Evolutionary conservation across 2,888 invertebrate genomes (phyloP), one percentile per base, ranked within the genome.

Genomic region (Scaptomyza reducta): DNA sequence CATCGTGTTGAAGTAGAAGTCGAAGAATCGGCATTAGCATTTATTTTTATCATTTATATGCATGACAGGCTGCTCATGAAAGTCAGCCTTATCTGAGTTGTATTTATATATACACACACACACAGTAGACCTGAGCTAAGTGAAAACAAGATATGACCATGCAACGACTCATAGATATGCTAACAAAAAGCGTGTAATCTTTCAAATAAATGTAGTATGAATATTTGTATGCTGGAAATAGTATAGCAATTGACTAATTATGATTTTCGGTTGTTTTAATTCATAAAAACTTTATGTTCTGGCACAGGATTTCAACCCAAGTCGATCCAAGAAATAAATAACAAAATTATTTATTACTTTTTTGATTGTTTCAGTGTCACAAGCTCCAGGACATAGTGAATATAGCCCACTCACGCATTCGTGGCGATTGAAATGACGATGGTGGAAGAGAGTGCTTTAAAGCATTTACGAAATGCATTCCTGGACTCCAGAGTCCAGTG

Each of bases 1-100:
- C 25, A 41, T 25, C 13, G 42, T 47, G 33, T 33, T 38, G 40
- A 38, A 47, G 51, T 40, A 22, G 55, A 50, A 59, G 47, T 46
- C 49, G 46, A 56, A 55, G 40, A 55, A 29, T 53, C 57, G 58
- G 62, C 87, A 84, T 88, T 84, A 87, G 79, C 75, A 87, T 83
- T 70, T 78, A 85, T 87, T 88, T 83, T 75, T 85, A 83, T 88
- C 83, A 83, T 83, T 83, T 83, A 85, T 88, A 83, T 89, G 89
- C 83, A 88, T 81, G 83, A 79, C 83, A 88, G 87, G 71, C 79
- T 58, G 71, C 87, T 61, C 73, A 84, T 74, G 82, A 72, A 70
- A 83, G 70, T 81, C 89, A 77, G 75, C 75, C 81, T 77, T 81
- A 74, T 81, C 60, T 38, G 56, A 47, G 64, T 50, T 31, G 50